Evolutionary conservation across 2,797 vertebrate species (phyloP).

Genomic region (Sebastes matsubarae): DNA sequence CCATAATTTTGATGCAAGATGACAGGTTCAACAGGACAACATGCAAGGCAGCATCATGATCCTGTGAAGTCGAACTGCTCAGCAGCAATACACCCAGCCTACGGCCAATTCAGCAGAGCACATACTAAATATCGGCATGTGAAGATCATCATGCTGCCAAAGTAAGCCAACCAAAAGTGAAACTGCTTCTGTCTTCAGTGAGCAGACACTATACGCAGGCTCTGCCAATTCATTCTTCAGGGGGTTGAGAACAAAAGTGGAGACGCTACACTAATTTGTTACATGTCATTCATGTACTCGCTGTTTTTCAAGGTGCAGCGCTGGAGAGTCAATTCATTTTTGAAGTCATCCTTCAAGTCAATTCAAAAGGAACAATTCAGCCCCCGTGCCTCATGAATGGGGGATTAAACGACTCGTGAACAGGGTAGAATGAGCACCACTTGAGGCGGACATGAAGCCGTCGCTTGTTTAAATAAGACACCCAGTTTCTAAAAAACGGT

Average conservation of each 20-base stretch:
- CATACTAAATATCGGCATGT: neutral
- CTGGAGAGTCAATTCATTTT: neutral
- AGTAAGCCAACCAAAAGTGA: neutral
- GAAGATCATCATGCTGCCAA: neutral
- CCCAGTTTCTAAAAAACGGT: neutral
- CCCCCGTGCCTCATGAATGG: neutral
- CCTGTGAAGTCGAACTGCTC: constrained; percentile 1
- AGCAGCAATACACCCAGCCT: neutral
- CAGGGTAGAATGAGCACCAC: neutral
- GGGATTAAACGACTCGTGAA: neutral
- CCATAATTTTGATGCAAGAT: neutral
- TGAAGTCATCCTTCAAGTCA: constrained; percentile 1
- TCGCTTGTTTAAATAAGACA: constrained; percentile 5
- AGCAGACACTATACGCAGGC: neutral
- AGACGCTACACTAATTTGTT: neutral
- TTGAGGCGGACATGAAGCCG: constrained; percentile 3
- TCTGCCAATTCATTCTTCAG: neutral
- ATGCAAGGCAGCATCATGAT: neutral
- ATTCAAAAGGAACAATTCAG: constrained; percentile 1
- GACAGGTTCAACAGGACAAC: neutral
- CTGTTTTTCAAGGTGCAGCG: neutral
- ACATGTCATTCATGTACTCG: neutral
- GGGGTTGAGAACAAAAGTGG: neutral
- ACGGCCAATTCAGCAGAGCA: neutral
- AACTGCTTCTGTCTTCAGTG: neutral